These are phyloP conservation scores for Cydia pomonella DNA, from an alignment of 1,140 invertebrate genomes.

Conservation along the genomic window DNA sequence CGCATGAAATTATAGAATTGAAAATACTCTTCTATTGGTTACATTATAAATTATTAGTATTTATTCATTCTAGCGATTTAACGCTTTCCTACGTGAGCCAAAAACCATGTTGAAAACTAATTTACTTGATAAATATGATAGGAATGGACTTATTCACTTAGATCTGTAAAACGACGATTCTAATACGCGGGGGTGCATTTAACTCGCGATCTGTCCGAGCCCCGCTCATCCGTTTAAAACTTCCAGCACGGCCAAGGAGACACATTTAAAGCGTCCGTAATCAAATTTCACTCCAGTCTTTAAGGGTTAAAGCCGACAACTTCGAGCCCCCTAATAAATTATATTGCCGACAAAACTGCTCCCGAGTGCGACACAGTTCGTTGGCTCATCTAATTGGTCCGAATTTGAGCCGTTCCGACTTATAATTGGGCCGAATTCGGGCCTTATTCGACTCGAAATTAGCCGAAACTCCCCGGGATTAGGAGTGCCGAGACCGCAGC, in stretches of 20 bases:
- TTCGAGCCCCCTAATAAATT: conserved; percentile 79
- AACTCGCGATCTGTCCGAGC: conserved; percentile 21
- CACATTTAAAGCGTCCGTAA: conserved; percentile 72
- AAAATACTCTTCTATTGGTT: too few species aligned
- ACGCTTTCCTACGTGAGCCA: too few species aligned
- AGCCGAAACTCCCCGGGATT: conserved; percentile 66
- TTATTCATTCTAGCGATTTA: too few species aligned
- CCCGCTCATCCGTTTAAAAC: conserved; percentile 64
- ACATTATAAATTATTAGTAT: too few species aligned
- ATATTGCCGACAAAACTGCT: conserved; percentile 79
- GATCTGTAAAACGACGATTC: conserved; percentile 8
- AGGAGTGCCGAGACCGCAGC: conserved; percentile 58
- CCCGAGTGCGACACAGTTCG: conserved; percentile 75
- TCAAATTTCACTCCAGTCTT: conserved; percentile 78
- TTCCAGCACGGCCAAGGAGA: conserved; percentile 62
- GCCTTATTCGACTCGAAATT: conserved; percentile 66
- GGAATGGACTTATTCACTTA: not conserved
- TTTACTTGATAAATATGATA: not conserved
- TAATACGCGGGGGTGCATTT: not conserved
- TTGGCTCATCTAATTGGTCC: conserved; percentile 78
- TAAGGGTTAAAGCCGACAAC: conserved; percentile 75
- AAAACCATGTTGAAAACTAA: not conserved
- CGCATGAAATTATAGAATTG: too few species aligned
- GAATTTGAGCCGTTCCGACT: conserved; percentile 73
- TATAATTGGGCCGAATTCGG: conserved; percentile 72